Conservation (phyloP, 1,140 invertebrate species). For the Zaprionus nigranus region DNA sequence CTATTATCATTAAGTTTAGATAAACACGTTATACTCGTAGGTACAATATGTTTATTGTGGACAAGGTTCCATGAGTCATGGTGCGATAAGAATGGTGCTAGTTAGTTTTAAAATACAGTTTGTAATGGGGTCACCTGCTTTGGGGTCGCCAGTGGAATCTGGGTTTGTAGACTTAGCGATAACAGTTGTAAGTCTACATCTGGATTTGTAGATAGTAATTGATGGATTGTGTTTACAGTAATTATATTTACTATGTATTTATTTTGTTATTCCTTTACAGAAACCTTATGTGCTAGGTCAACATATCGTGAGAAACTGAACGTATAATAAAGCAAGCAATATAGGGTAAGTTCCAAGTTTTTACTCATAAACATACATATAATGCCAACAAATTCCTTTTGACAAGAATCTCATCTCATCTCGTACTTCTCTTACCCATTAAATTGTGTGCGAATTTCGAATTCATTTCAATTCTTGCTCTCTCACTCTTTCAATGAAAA, state of each 20-base stretch:
- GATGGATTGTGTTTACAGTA: constrained; percentile 31
- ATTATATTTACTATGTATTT: constrained; percentile 2
- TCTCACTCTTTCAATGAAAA: constrained; percentile 37
- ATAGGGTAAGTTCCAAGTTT: constrained; percentile 44
- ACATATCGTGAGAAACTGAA: constrained; percentile 56
- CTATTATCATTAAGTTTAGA: constrained; percentile 33
- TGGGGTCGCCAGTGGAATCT: constrained; percentile 9
- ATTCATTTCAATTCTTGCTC: constrained; percentile 16
- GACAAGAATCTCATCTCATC: not conserved
- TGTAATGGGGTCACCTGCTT: constrained; percentile 29
- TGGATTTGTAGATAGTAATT: constrained; percentile 19
- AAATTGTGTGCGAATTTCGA: constrained; percentile 8
- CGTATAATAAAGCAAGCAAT: not conserved
- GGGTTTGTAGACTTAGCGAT: not conserved
- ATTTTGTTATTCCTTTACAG: constrained; percentile 43
- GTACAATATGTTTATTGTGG: constrained; percentile 12
- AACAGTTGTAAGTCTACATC: not conserved
- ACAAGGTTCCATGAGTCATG: constrained; percentile 11
- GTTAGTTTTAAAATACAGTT: constrained; percentile 4
- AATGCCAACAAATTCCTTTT: not conserved
- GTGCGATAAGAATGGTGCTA: constrained; percentile 24
- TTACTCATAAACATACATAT: not conserved
- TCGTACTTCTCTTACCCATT: not conserved
- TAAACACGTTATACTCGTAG: constrained; percentile 21
- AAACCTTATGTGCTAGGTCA: constrained; percentile 46